A percentile compares a stretch with the other conserved stretches of the same genome.
These are phyloP conservation scores for Buathra laborator DNA, from an alignment of 2,888 invertebrate genomes.

Conservation along the genomic window DNA sequence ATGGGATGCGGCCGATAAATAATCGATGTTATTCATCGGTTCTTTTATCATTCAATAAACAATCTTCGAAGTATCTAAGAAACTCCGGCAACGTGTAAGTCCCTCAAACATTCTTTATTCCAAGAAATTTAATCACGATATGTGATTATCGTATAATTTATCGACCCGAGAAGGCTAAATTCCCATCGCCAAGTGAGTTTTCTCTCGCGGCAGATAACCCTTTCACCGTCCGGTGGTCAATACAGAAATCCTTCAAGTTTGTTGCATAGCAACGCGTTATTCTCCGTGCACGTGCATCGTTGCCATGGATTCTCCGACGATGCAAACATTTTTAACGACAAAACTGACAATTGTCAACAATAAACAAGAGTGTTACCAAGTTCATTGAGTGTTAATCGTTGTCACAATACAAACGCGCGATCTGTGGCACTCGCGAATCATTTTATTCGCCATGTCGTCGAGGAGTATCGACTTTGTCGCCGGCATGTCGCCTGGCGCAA, in stretches of 20 bases:
- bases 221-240: not conserved
- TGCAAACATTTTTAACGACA: slow-evolving; percentile 5
- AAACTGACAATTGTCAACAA: slow-evolving; percentile 1
- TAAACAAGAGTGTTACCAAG: not conserved
- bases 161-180: not conserved
- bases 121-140: too few relatives aligned
- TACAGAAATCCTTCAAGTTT: not conserved
- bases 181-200: not conserved
- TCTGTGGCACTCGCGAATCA: not conserved
- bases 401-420: too few relatives aligned
- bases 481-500: slow-evolving; percentile 56
- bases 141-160: not conserved
- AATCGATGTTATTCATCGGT: too few relatives aligned
- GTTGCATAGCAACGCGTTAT: slow-evolving; percentile 42
- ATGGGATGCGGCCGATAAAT: too few relatives aligned
- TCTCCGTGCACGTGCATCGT: slow-evolving; percentile 26
- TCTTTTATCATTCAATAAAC: too few relatives aligned
- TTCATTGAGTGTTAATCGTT: not conserved
- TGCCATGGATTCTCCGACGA: slow-evolving; percentile 42
- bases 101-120: too few relatives aligned
- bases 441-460: slow-evolving; percentile 44
- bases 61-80: too few relatives aligned
- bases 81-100: too few relatives aligned
- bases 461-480: slow-evolving; percentile 72
- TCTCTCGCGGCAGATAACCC: not conserved